Evolutionary conservation across 64 coral and sea anemone genomes (phyloP).

Genomic region (Porites lutea): DNA sequence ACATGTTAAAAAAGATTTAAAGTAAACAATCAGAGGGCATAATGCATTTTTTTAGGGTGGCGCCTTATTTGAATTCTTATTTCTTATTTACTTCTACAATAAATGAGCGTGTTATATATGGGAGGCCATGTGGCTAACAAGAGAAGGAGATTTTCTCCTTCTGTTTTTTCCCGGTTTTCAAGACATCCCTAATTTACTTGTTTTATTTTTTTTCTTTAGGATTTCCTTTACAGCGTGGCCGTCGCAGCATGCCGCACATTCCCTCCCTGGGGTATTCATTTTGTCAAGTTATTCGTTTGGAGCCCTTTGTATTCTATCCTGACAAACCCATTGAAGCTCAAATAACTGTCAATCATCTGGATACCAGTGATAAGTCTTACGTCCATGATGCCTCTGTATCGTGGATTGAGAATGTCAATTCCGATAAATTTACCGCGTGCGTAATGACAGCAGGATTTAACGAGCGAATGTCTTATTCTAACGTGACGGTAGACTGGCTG

Average conservation of each 20-base stretch:
- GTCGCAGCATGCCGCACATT: slow-evolving; percentile 6
- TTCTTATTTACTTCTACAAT: no score
- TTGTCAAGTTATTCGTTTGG: slow-evolving; percentile 45
- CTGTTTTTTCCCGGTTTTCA: no score
- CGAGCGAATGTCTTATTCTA: slow-evolving; percentile 16
- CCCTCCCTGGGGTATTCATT: slow-evolving; percentile 2
- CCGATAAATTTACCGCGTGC: slow-evolving; percentile 66
- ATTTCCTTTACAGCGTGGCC: slow-evolving; percentile 64
- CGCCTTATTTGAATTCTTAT: no score
- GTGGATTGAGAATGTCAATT: slow-evolving; percentile 74
- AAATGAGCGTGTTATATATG: no score
- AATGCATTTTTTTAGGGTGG: no score
- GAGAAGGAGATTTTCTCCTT: no score
- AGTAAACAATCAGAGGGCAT: no score
- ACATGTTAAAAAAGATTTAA: no score
- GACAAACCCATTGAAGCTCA: slow-evolving; percentile 77
- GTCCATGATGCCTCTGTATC: slow-evolving; percentile 66
- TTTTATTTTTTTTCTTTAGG: slow-evolving; percentile 1
- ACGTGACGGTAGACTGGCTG: slow-evolving; percentile 67
- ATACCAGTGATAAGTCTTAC: slow-evolving; percentile 31
- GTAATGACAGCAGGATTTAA: slow-evolving; percentile 59
- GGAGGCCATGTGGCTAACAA: no score
- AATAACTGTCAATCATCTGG: slow-evolving; percentile 71
- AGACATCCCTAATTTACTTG: no score
- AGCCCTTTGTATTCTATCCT: slow-evolving; percentile 63